Percentiles rank a stretch among this genome's conserved stretches.
Evolutionary conservation across 2,797 vertebrate species (phyloP).

Genomic region (Enteromius afrohamiltoni): DNA sequence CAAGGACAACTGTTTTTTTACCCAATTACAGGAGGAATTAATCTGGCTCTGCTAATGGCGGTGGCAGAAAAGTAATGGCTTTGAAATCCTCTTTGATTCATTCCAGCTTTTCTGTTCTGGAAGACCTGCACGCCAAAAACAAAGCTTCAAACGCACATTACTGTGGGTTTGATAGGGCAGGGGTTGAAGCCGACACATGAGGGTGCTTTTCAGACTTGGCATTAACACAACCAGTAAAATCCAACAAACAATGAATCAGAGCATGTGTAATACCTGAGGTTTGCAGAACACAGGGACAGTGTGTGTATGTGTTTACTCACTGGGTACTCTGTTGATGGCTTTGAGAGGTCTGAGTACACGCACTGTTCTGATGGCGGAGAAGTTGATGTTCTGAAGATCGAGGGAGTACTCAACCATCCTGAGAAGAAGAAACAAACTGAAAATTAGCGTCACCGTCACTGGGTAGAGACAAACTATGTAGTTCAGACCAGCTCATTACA

Average conservation of each 20-base stretch:
- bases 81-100: constrained; percentile 51
- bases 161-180: constrained; percentile 7
- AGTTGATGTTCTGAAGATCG: constrained; percentile 98
- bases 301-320: constrained; percentile 78
- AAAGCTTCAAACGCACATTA: constrained; percentile 9
- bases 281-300: constrained; percentile 7
- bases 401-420: constrained; percentile 98
- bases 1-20: constrained; percentile 52
- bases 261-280: constrained; percentile 4
- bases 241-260: background rate
- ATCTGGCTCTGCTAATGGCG: constrained; percentile 47
- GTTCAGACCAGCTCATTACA: background rate
- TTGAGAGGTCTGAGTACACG: constrained; percentile 95
- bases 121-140: constrained; percentile 14
- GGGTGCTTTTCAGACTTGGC: constrained; percentile 20
- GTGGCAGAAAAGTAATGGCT: constrained; percentile 46
- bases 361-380: constrained; percentile 96
- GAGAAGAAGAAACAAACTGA: constrained; percentile 54
- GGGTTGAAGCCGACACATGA: constrained; percentile 20
- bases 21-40: constrained; percentile 54
- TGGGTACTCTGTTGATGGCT: constrained; percentile 98
- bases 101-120: constrained; percentile 44
- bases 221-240: constrained; percentile 16
- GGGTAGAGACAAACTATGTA: constrained; percentile 26
- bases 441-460: background rate